Base-by-base conservation (phyloP, 1,140 invertebrate genomes). In the Globodera ellingtonae region DNA sequence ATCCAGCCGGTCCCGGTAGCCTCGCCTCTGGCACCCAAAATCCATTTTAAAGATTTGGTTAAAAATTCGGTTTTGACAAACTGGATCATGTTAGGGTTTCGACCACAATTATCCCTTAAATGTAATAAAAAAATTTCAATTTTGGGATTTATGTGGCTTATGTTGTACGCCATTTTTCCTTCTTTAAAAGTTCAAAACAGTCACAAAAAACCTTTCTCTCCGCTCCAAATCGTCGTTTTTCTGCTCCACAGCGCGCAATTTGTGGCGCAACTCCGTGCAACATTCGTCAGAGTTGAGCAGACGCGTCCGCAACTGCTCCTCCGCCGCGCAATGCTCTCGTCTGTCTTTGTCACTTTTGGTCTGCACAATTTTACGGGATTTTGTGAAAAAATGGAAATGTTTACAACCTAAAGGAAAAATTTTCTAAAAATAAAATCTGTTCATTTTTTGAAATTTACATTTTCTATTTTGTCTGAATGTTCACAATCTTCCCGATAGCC, bases 201-300 rank as follows among this genome's bases (percentile, higher is more conserved):
- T 8, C 13, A 46, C 6, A 75, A 75, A 62, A 62, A 48, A 81
- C 80, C 80, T 81, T 72, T 81, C 80, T 6, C 80, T 66, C 10
- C 80, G 47, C 35, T 81, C 80, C 4, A 79, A 62, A 81, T 81
- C 52, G 50, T 81, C 80, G 50, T 81, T 81, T 9, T 18, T 7
- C 46, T 81, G 80, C 48, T 81, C 80, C 10, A 81, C 78, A 6
- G 47, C 24, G 48, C 80, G 59, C 66, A 81, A 66, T 76, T 81
- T 81, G 24, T 81, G 48, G 7, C 73, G 52, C 18, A 81, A 47
- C 7, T 81, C 80, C 15, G 46, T 13, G 59, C 69, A 81, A 3
- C 56, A 47, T 46, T 71, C 44, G 35, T 81, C 80, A 13, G 79
- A 48, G 8, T 48, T 46, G 1, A 15, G 50, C 52, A 81, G 6